Evolutionary conservation across 2,888 invertebrate species (phyloP).

Genomic region (Eristalis intricaria): DNA sequence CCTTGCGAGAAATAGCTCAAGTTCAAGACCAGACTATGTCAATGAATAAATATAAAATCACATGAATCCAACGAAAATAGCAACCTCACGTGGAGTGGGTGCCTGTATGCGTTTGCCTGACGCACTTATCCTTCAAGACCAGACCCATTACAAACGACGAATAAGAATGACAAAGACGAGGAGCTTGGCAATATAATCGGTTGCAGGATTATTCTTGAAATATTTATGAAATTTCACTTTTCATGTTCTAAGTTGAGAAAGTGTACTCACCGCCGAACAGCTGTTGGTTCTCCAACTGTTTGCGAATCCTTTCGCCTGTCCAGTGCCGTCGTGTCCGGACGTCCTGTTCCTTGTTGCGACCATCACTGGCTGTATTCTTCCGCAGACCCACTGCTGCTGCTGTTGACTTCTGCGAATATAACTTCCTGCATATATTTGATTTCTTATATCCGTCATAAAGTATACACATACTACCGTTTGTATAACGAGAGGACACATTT

Average conservation of each 20-base stretch:
- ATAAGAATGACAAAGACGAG: background rate
- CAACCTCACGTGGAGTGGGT: background rate
- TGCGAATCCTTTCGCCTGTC: conserved; percentile 30
- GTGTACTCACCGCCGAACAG: background rate
- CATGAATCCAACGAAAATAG: background rate
- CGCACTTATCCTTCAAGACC: background rate
- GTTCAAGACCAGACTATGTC: conserved; percentile 8
- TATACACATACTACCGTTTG: background rate
- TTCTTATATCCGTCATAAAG: conserved; percentile 65
- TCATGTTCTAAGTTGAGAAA: conserved; percentile 22
- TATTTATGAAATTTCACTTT: conserved; percentile 58
- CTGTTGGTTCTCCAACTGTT: background rate
- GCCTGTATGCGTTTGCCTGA: background rate
- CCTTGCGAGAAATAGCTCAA: background rate
- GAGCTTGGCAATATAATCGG: conserved; percentile 10
- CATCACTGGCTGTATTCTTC: background rate
- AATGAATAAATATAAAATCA: conserved; percentile 23
- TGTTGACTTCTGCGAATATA: conserved; percentile 39
- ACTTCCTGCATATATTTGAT: conserved; percentile 63
- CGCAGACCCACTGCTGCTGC: background rate
- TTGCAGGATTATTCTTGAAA: conserved; percentile 37
- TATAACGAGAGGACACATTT: background rate
- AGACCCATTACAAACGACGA: background rate
- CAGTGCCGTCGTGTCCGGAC: background rate
- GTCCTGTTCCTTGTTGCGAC: background rate